These are phyloP conservation scores for Enteromius unitaeniatus DNA, from an alignment of 2,797 vertebrate genomes.

Conservation along the genomic window DNA sequence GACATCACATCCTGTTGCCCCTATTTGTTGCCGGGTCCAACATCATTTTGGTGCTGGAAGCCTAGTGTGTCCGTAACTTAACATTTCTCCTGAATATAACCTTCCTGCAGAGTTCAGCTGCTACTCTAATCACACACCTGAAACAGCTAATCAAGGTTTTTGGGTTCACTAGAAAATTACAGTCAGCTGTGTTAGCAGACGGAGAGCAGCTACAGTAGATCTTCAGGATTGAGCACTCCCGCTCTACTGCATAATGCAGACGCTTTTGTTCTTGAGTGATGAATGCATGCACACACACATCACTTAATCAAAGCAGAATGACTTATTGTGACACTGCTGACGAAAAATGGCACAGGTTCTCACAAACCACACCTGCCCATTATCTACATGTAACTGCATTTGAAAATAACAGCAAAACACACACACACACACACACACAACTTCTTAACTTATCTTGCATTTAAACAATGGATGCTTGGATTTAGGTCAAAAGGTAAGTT, in stretches of 20 bases:
- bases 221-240: background rate
- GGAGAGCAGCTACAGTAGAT: background rate
- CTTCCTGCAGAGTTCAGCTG: constrained; percentile 10
- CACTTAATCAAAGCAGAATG: constrained; percentile 32
- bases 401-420: constrained; percentile 12
- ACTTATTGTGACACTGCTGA: constrained; percentile 26
- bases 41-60: background rate
- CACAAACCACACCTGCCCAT: constrained; percentile 23
- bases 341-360: background rate
- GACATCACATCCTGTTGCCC: constrained; percentile 1
- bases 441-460: background rate
- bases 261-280: constrained; percentile 7
- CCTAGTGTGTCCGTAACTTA: background rate
- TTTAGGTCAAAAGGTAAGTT: background rate
- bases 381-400: background rate
- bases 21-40: background rate
- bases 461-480: background rate
- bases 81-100: background rate
- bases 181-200: constrained; percentile 20
- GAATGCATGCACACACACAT: constrained; percentile 4
- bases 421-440: background rate
- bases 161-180: constrained; percentile 20
- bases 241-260: constrained; percentile 16
- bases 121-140: constrained; percentile 31
- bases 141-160: constrained; percentile 19